These are phyloP conservation scores for Pogonocherus hispidulus DNA, from an alignment of 2,888 invertebrate species.

Conservation along the genomic window DNA sequence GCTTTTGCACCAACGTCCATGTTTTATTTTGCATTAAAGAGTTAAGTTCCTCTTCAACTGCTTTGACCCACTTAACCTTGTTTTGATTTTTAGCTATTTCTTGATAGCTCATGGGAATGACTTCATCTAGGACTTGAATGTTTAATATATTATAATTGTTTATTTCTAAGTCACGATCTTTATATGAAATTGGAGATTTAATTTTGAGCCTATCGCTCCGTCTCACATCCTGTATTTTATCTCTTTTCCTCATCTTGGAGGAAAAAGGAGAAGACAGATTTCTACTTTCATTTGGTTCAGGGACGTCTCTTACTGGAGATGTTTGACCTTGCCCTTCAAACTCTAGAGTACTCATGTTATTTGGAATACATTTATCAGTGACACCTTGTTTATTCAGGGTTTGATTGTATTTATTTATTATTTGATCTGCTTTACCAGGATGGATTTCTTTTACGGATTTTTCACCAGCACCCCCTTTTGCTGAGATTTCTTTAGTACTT, in stretches of 20 bases:
- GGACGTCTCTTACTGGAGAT: conserved; percentile 22
- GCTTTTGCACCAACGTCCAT: not conserved
- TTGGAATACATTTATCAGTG: conserved; percentile 24
- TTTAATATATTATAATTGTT: conserved; percentile 20
- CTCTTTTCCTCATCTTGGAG: conserved; percentile 25
- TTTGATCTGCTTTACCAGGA: conserved; percentile 4
- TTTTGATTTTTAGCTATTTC: conserved; percentile 28
- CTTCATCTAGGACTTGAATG: conserved; percentile 1
- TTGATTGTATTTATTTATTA: conserved; percentile 3
- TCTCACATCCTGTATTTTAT: conserved; percentile 32
- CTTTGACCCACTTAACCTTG: conserved; percentile 7
- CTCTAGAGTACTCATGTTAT: conserved; percentile 17
- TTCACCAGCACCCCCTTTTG: not conserved
- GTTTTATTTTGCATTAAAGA: conserved; percentile 3
- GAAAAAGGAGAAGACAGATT: conserved; percentile 14
- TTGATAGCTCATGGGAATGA: conserved; percentile 24
- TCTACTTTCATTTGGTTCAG: conserved; percentile 17
- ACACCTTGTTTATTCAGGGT: conserved; percentile 14
- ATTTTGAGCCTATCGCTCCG: conserved; percentile 35
- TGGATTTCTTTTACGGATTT: conserved; percentile 2
- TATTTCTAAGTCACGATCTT: conserved; percentile 22
- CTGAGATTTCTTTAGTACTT: conserved; percentile 4
- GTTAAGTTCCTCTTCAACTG: conserved; percentile 7
- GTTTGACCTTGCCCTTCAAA: conserved; percentile 16
- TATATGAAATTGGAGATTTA: conserved; percentile 16